Conservation (phyloP, 2,888 invertebrate genomes). For the Drosophila helvetica region DNA sequence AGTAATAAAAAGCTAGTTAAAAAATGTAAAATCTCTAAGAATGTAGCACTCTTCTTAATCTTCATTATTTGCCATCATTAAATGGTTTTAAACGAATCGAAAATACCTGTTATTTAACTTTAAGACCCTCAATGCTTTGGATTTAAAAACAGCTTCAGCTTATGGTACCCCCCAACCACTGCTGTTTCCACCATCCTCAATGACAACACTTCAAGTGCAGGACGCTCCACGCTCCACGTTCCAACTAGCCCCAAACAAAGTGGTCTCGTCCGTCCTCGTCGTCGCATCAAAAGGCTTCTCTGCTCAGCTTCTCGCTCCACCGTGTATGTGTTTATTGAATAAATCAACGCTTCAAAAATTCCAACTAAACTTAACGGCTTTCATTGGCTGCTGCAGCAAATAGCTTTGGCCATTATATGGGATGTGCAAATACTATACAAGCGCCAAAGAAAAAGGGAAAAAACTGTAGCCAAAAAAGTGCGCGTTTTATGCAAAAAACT, state of each 20-base stretch:
- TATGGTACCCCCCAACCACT: neutral
- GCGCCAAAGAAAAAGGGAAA: slow-evolving; percentile 24
- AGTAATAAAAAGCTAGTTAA: too few species aligned
- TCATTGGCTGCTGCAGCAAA: slow-evolving; percentile 69
- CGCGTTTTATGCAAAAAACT: slow-evolving; percentile 38
- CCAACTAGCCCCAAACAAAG: slow-evolving; percentile 53
- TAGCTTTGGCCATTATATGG: slow-evolving; percentile 59
- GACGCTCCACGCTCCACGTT: neutral
- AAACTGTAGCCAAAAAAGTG: slow-evolving; percentile 75
- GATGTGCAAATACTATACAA: slow-evolving; percentile 1
- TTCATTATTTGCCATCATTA: neutral
- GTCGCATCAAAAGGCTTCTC: slow-evolving; percentile 45
- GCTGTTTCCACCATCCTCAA: slow-evolving; percentile 1
- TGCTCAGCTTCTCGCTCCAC: slow-evolving; percentile 12
- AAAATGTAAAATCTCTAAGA: neutral
- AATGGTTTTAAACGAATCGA: neutral
- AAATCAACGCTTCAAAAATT: slow-evolving; percentile 72
- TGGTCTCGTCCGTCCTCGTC: slow-evolving; percentile 11
- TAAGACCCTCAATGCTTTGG: slow-evolving; percentile 11
- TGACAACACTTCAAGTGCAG: slow-evolving; percentile 41
- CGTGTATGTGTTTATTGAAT: slow-evolving; percentile 66
- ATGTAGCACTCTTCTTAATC: too few species aligned
- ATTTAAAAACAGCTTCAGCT: slow-evolving; percentile 21
- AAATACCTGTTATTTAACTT: neutral
- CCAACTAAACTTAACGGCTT: slow-evolving; percentile 73